A percentile compares a stretch with the other conserved stretches of the same genome.
phyloP scores from a whole-genome alignment of 2,113 vertebrate genomes.

The Anser brachyrhynchus region DNA sequence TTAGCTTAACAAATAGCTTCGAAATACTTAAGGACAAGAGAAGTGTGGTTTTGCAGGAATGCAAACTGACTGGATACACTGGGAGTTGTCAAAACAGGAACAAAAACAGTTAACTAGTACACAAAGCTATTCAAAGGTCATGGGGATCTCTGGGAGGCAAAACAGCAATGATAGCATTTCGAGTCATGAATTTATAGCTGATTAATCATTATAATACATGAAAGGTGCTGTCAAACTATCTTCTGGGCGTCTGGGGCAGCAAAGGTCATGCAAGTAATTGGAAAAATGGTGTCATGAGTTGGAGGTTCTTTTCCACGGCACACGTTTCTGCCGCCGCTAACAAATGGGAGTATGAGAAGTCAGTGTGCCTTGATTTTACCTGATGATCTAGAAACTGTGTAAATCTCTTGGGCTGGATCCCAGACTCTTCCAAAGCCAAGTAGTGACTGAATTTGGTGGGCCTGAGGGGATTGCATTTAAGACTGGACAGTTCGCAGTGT shows the following conservation, averaged over 20 bases:
- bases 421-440: not conserved
- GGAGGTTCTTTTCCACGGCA: not conserved
- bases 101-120: slow-evolving; percentile 36
- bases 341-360: not conserved
- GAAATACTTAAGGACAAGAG: slow-evolving; percentile 40
- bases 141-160: not conserved
- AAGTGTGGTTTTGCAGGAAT: slow-evolving; percentile 59
- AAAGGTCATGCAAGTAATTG: not conserved
- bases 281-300: not conserved
- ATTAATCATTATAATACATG: slow-evolving; percentile 25
- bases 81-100: slow-evolving; percentile 40
- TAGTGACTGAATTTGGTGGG: not conserved
- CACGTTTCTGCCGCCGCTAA: not conserved
- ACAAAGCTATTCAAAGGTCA: slow-evolving; percentile 39
- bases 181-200: not conserved
- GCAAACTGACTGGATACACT: slow-evolving; percentile 41
- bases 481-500: not conserved
- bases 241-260: slow-evolving; percentile 1
- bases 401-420: not conserved
- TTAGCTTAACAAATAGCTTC: slow-evolving; percentile 42
- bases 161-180: slow-evolving; percentile 19
- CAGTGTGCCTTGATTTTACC: not conserved
- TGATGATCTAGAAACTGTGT: not conserved
- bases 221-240: slow-evolving; percentile 9
- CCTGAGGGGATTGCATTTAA: not conserved